A percentile compares a stretch with the other conserved stretches of the same genome.
Conservation (phyloP, 2,797 vertebrate genomes). For the Acestrorhynchus altus region DNA sequence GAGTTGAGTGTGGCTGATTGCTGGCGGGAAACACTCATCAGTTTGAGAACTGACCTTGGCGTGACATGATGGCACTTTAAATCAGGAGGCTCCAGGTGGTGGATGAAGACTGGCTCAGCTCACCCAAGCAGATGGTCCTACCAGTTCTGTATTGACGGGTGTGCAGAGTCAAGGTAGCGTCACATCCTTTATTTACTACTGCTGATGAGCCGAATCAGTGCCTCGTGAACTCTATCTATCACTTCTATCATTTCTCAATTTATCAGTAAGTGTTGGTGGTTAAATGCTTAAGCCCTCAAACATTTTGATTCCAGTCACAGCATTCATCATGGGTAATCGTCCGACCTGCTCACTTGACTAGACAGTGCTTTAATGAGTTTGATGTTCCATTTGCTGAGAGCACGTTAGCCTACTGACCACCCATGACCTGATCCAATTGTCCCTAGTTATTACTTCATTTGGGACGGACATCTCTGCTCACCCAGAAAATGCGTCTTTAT, state of each 20-base stretch:
- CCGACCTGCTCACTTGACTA: conserved; percentile 71
- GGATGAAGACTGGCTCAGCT: conserved; percentile 31
- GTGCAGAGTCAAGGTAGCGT: neutral
- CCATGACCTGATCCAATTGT: conserved; percentile 38
- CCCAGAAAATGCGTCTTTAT: conserved; percentile 36
- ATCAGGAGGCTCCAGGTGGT: conserved; percentile 52
- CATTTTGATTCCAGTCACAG: conserved; percentile 31
- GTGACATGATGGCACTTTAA: conserved; percentile 51
- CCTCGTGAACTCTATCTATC: neutral
- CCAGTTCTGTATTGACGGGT: neutral
- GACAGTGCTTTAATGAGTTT: conserved; percentile 70
- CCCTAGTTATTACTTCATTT: conserved; percentile 46
- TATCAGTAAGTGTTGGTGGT: neutral
- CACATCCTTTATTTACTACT: neutral
- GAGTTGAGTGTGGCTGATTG: conserved; percentile 54
- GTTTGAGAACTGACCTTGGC: conserved; percentile 54
- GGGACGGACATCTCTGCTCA: conserved; percentile 40
- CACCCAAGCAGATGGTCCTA: conserved; percentile 25
- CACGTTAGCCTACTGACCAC: conserved; percentile 43
- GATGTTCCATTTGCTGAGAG: conserved; percentile 63
- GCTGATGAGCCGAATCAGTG: neutral
- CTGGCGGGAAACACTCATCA: conserved; percentile 50
- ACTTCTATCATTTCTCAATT: no score
- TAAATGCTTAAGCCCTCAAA: conserved; percentile 29
- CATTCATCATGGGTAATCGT: conserved; percentile 64